Base-by-base conservation (phyloP, 2,888 invertebrate species). In the Tipula confusa region DNA sequence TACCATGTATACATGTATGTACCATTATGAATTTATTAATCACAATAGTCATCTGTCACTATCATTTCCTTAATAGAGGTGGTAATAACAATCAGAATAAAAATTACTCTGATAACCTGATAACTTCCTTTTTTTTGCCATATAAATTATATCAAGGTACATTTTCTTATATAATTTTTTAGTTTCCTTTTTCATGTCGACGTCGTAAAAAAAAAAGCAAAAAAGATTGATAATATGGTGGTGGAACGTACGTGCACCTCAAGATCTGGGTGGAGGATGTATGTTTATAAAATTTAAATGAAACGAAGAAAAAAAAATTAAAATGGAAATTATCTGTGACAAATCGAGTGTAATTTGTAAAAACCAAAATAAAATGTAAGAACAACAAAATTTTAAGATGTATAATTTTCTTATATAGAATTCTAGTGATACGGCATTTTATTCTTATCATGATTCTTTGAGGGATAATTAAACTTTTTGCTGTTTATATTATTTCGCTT, bases 331-430 rank as follows among this genome's bases (percentile, higher is more conserved):
- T 64, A 11, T 64, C 64, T 64, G 64, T 64, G 64, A 64, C 64
- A 64, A 64, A 64, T 64, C 64, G 64, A 24, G 64, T 64, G 64
- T 64, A 64, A 64, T 64, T 64, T 64, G 64, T 64, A 64, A 64
- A 33, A 64, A 18, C 24, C 7, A 64, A 64, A 18, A 24, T 24
- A 64, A 64, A 64, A 64, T 2, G 9, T 24, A 18, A 64, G 24
- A 64, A 24, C 18, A 64, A 18, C 18, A 64, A 6, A 64, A 64
- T 7, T 24, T 24, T 4, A 2, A 43, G 43, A 43, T 43, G 15
- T 43, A 15, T 43, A 64, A 24, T 64, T 43, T 64, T 24, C 24
- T 24, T 64, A 24, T n/a, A n/a, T 24, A 64, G 64, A 64, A 64
- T 24, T 64, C 24, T 24, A 64, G 64, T 64, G 24, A 64, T 64